A percentile compares a stretch with the other conserved stretches of the same genome.
Conservation (phyloP, 2,113 vertebrate species). For the Albula goreensis region DNA sequence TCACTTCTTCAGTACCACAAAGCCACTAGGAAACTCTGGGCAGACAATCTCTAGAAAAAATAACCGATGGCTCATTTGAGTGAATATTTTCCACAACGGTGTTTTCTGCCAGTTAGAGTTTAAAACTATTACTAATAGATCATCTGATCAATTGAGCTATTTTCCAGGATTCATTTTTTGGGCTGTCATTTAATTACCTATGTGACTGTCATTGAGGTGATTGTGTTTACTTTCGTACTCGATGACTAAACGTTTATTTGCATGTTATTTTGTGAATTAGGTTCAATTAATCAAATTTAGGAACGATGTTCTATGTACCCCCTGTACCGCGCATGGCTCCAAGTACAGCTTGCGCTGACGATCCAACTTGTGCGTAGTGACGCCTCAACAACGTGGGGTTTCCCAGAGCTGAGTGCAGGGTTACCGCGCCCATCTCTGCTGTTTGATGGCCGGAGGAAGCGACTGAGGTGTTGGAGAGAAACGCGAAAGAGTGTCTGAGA, state of each 20-base stretch:
- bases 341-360: slow-evolving; percentile 35
- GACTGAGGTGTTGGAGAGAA: slow-evolving; percentile 67
- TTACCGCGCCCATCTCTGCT: slow-evolving; percentile 81
- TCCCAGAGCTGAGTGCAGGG: slow-evolving; percentile 76
- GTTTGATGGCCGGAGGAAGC: slow-evolving; percentile 78
- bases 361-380: slow-evolving; percentile 62
- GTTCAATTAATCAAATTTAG: neutral
- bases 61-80: no score
- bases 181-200: neutral
- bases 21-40: no score
- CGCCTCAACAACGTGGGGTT: slow-evolving; percentile 76
- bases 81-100: no score
- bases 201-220: neutral
- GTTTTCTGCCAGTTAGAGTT: no score
- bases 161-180: neutral
- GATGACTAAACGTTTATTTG: neutral
- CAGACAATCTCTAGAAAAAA: no score
- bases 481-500: slow-evolving; percentile 58
- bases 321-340: slow-evolving; percentile 14
- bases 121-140: neutral
- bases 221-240: neutral
- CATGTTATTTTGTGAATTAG: neutral
- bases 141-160: neutral
- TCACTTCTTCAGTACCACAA: no score
- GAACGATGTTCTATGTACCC: neutral